Conservation (phyloP, 1,140 invertebrate species). For the Gonatopus flavifemur region DNA sequence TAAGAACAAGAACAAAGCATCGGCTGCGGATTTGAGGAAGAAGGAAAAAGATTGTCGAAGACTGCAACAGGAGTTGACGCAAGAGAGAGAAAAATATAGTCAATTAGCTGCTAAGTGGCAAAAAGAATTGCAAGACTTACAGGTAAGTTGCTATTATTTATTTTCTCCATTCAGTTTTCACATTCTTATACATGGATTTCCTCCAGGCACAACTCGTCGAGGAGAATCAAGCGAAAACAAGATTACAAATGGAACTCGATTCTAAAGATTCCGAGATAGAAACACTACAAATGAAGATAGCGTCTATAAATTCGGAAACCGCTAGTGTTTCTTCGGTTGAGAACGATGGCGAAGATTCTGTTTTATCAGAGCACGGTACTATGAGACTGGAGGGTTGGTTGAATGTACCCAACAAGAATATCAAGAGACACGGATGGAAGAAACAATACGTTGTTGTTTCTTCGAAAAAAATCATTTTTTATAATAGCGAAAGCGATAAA, state of each 20-base stretch:
- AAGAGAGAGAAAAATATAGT: constrained; percentile 91
- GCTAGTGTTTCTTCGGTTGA: constrained; percentile 88
- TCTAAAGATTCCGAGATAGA: constrained; percentile 96
- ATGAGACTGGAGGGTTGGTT: constrained; percentile 89
- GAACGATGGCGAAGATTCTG: constrained; percentile 79
- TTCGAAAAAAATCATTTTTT: constrained; percentile 96
- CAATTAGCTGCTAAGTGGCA: constrained; percentile 82
- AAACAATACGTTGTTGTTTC: constrained; percentile 97
- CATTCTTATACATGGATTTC: not conserved
- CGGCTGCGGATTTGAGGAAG: constrained; percentile 76
- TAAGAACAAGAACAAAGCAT: constrained; percentile 71
- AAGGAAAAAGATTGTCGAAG: constrained; percentile 96
- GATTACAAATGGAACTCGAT: constrained; percentile 93
- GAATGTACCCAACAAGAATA: constrained; percentile 93
- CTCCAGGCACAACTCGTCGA: constrained; percentile 63
- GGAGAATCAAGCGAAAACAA: constrained; percentile 67
- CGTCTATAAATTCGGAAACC: constrained; percentile 78
- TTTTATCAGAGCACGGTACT: constrained; percentile 57
- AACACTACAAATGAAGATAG: constrained; percentile 81
- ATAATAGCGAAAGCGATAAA: constrained; percentile 93
- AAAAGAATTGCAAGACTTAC: constrained; percentile 84
- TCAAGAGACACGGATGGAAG: constrained; percentile 93
- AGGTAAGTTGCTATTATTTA: constrained; percentile 52
- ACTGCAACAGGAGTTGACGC: constrained; percentile 92
- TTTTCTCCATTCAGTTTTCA: not conserved